These are phyloP conservation scores for Rhingia campestris DNA, from an alignment of 2,888 invertebrate genomes.

Conservation along the genomic window DNA sequence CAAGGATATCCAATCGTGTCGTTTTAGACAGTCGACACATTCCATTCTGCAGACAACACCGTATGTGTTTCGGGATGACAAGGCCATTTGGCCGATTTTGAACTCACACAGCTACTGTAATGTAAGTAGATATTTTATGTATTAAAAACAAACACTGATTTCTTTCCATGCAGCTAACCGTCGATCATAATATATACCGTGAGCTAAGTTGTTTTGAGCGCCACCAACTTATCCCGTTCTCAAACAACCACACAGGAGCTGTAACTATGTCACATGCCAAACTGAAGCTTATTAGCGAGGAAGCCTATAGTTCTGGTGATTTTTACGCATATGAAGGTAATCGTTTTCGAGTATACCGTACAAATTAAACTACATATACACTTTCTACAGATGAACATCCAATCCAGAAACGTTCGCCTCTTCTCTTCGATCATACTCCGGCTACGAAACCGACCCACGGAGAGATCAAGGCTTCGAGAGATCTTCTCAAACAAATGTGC, in stretches of 20 bases:
- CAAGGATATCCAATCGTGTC: slow-evolving; percentile 88
- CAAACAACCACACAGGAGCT: slow-evolving; percentile 88
- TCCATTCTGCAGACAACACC: slow-evolving; percentile 91
- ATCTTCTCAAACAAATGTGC: slow-evolving; percentile 88
- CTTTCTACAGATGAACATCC: slow-evolving; percentile 76
- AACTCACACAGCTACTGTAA: slow-evolving; percentile 88
- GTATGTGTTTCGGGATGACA: slow-evolving; percentile 89
- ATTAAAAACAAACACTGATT: background rate
- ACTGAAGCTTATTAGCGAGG: slow-evolving; percentile 85
- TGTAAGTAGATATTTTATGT: slow-evolving; percentile 77
- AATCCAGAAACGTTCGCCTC: slow-evolving; percentile 84
- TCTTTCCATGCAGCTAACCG: slow-evolving; percentile 84
- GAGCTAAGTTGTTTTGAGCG: slow-evolving; percentile 88
- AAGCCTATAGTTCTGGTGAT: slow-evolving; percentile 78
- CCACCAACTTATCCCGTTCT: slow-evolving; percentile 90
- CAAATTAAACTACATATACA: background rate
- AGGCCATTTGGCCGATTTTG: slow-evolving; percentile 89
- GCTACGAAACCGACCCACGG: slow-evolving; percentile 87
- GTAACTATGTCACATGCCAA: slow-evolving; percentile 86
- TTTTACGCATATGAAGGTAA: slow-evolving; percentile 78
- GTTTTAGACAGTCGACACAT: slow-evolving; percentile 89
- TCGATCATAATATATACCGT: slow-evolving; percentile 90
- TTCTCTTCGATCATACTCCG: slow-evolving; percentile 89
- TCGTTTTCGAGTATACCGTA: slow-evolving; percentile 3
- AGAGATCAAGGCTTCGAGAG: slow-evolving; percentile 88